Percentiles rank a stretch among this genome's conserved stretches.
Evolutionary conservation across 2,113 vertebrate genomes (phyloP).

Genomic region (Mobula hypostoma): DNA sequence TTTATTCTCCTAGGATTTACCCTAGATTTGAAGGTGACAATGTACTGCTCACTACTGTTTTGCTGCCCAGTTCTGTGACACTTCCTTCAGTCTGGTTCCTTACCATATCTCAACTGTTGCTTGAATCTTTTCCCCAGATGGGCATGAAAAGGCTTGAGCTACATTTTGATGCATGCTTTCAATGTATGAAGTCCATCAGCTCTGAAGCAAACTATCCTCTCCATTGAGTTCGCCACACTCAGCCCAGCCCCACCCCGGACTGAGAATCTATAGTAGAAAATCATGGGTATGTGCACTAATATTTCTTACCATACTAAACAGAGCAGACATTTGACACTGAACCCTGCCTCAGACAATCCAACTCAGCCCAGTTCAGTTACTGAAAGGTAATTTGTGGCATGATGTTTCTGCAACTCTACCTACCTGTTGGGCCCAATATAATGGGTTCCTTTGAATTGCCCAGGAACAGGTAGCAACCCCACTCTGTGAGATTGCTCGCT

Average conservation of each 20-base stretch:
- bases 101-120: not conserved
- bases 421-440: conserved; percentile 66
- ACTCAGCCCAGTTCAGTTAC: not conserved
- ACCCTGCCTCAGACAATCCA: too few species aligned
- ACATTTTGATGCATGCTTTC: not conserved
- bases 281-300: not conserved
- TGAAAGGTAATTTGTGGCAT: not conserved
- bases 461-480: conserved; percentile 72
- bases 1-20: not conserved
- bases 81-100: not conserved
- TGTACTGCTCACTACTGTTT: not conserved
- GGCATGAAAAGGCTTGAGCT: not conserved
- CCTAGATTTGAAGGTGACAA: not conserved
- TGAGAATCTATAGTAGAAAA: not conserved
- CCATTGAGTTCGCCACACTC: not conserved
- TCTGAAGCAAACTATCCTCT: not conserved
- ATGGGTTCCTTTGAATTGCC: conserved; percentile 72
- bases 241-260: not conserved
- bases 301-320: not conserved
- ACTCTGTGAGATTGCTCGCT: conserved; percentile 84
- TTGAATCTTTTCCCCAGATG: not conserved
- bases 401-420: accelerated
- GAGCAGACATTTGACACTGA: not conserved
- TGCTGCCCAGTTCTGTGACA: not conserved
- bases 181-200: not conserved